Evolutionary conservation across 2,888 invertebrate genomes (phyloP).

Genomic region (Heliconius hortense): DNA sequence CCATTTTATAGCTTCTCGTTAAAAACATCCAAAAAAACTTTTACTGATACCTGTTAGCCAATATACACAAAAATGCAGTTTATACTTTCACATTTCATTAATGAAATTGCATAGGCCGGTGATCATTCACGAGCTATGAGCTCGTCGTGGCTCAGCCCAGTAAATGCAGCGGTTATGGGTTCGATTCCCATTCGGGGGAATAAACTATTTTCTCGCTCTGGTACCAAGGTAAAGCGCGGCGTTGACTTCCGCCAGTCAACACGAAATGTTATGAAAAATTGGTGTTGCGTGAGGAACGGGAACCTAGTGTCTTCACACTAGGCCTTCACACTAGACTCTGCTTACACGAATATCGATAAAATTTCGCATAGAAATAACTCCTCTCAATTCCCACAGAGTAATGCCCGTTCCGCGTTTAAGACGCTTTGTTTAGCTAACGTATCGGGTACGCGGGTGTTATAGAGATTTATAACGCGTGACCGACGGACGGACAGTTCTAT

Average conservation of each 20-base stretch:
- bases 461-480: conserved; percentile 38
- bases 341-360: background rate
- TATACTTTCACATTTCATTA: conserved; percentile 1
- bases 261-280: background rate
- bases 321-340: no score
- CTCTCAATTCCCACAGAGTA: conserved; percentile 19
- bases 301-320: no score
- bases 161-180: background rate
- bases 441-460: conserved; percentile 28
- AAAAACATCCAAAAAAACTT: background rate
- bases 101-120: background rate
- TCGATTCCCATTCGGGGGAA: background rate
- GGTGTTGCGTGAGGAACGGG: no score
- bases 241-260: background rate
- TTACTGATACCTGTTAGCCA: background rate
- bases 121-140: background rate
- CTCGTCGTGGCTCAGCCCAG: background rate
- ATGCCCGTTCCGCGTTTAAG: conserved; percentile 20
- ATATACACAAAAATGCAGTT: background rate
- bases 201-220: background rate
- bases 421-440: conserved; percentile 29
- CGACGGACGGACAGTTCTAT: conserved; percentile 3
- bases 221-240: background rate
- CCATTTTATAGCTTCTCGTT: background rate
- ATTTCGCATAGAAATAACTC: conserved; percentile 10